A percentile compares a stretch with the other conserved stretches of the same genome.
Conservation (phyloP, 2,888 invertebrate genomes). For the Metallyticus violacea region DNA sequence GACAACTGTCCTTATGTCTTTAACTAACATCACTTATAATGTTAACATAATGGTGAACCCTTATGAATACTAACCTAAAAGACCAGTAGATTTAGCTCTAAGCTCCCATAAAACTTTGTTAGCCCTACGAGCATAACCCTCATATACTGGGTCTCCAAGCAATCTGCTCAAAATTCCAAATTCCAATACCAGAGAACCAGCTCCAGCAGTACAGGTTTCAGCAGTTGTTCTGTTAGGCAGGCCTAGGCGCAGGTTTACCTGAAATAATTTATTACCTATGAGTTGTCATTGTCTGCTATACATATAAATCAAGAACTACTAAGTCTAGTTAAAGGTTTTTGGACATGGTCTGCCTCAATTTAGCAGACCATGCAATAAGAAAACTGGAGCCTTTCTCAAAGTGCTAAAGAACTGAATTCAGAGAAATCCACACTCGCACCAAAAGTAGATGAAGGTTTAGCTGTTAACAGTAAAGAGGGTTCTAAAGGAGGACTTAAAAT, state of each 20-base stretch:
- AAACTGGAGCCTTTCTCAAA: no score
- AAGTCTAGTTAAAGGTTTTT: no score
- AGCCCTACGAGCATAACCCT: conserved; percentile 55
- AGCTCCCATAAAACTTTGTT: conserved; percentile 54
- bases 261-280: conserved; percentile 34
- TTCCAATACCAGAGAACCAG: conserved; percentile 59
- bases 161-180: conserved; percentile 59
- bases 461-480: no score
- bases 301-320: no score
- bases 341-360: no score
- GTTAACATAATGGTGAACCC: not conserved
- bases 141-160: conserved; percentile 57
- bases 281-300: no score
- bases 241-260: conserved; percentile 54
- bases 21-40: not conserved
- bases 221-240: conserved; percentile 50
- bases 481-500: no score
- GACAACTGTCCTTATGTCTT: no score
- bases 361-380: no score
- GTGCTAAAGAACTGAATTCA: no score
- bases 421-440: no score
- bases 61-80: conserved; percentile 54
- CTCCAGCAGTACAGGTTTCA: conserved; percentile 62
- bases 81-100: conserved; percentile 55
- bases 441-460: no score